Evolutionary conservation across 2,888 invertebrate genomes (phyloP).

Genomic region (Carpatolechia fugitivella): DNA sequence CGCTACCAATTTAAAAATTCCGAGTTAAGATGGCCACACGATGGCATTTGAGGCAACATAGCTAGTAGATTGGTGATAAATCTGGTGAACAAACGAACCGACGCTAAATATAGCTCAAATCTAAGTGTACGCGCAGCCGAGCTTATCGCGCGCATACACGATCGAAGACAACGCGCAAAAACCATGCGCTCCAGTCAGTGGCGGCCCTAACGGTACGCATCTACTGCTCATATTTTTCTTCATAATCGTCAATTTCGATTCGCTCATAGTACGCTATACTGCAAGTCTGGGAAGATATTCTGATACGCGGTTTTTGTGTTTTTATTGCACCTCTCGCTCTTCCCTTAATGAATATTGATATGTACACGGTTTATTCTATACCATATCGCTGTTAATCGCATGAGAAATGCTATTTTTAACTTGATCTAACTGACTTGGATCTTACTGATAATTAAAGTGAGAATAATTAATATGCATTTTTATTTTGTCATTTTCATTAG

Average conservation of each 20-base stretch:
- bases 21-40: neutral
- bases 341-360: constrained; percentile 8
- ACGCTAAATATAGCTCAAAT: constrained; percentile 62
- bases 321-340: constrained; percentile 1
- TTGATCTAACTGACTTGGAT: too few species aligned
- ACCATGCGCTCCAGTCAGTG: constrained; percentile 26
- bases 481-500: neutral
- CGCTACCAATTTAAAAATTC: constrained; percentile 3
- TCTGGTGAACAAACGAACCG: constrained; percentile 50
- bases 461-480: neutral
- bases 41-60: neutral
- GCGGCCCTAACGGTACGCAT: constrained; percentile 52
- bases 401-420: constrained; percentile 2
- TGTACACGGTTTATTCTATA: neutral
- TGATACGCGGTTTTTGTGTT: neutral
- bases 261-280: constrained; percentile 1
- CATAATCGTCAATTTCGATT: constrained; percentile 36
- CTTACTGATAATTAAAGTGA: too few species aligned
- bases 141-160: constrained; percentile 66
- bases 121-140: constrained; percentile 57
- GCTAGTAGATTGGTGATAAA: constrained; percentile 19
- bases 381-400: neutral
- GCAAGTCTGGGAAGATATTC: constrained; percentile 12
- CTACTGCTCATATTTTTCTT: constrained; percentile 48
- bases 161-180: constrained; percentile 65